Evolutionary conservation across 2,888 invertebrate species (phyloP), one percentile per base, ranked within the genome.

Genomic region (Sphecodes monilicornis): DNA sequence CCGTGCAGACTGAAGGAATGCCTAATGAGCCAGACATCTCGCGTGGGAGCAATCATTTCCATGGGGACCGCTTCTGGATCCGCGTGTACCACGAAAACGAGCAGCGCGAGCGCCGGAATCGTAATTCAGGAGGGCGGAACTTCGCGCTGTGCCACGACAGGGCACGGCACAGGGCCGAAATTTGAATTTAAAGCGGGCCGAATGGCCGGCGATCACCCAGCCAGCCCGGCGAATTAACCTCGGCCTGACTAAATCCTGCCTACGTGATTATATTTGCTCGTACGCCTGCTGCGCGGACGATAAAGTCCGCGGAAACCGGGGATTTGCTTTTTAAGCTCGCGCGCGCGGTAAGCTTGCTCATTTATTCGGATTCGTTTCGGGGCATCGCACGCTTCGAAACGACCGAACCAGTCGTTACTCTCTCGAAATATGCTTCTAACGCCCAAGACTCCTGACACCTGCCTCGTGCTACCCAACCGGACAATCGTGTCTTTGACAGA

Each of bases 11-110:
- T 90, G 91, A 91, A 92, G 93, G 93, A 93, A 93, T 93, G 91
- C 89, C 90, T 92, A 93, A 93, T 92, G 93, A 93, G 92, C 89
- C 91, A 93, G 93, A 93, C 93, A 91, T 92, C 91, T 91, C 91
- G 89, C 91, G 91, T 91, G 91, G 91, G 91, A 90, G 91, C 90
- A 90, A 92, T 93, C 91, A 91, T 92, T 93, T 91, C 91, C 91
- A 89, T 87, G 88, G 92, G 89, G 90, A 90, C 86, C 91, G 88
- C 89, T 90, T 86, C 85, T 82, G 83, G 86, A 82, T 80, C 82
- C 82, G 84, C 43, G 60, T 46, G 74, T 70, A 54, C 60, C 46
- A 46, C 50, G 83, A 69, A 73, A 76, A 73, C 71, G 77, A 72
- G 85, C 68, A 29, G 13, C 66, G 78, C 46, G 69, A 57, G 46